phyloP scores from a whole-genome alignment of 2,797 vertebrate species.

The Sarcophilus harrisii region DNA sequence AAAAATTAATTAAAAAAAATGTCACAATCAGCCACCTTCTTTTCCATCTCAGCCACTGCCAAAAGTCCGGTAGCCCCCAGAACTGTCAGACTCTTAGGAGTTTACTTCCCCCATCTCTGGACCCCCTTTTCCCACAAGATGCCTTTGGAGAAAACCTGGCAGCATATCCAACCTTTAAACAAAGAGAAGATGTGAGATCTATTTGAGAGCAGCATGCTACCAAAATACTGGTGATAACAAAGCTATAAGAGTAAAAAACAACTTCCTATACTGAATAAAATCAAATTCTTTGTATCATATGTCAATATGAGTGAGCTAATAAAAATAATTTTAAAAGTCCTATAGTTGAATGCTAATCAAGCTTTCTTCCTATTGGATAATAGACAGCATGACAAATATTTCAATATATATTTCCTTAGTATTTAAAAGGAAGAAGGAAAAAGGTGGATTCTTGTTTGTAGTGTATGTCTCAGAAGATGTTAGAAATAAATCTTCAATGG shows the following conservation, averaged over 20 bases:
- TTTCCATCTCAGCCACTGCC: too few relatives aligned
- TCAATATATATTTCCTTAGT: conserved; percentile 95
- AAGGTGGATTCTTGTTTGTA: conserved; percentile 77
- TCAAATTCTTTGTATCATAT: too few relatives aligned
- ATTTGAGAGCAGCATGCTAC: conserved; percentile 97
- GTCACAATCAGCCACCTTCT: too few relatives aligned
- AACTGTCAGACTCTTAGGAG: too few relatives aligned
- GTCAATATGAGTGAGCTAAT: conserved; percentile 98
- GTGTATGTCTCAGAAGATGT: conserved; percentile 99
- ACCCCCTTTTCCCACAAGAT: too few relatives aligned
- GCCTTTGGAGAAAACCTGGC: too few relatives aligned
- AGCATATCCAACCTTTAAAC: conserved; percentile 58
- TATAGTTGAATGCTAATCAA: conserved; percentile 95
- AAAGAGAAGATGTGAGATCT: conserved; percentile 95
- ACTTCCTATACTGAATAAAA: conserved; percentile 87
- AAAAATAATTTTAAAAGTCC: conserved; percentile 91
- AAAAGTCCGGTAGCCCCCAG: too few relatives aligned
- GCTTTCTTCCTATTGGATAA: conserved; percentile 95
- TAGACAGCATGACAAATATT: conserved; percentile 91
- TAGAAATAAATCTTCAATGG: conserved; percentile 79
- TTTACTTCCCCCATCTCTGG: too few relatives aligned
- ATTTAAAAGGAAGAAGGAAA: conserved; percentile 90
- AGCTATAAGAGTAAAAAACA: conserved; percentile 97
- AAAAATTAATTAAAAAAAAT: too few relatives aligned
- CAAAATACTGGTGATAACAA: conserved; percentile 93